These are phyloP conservation scores for Phlogophora meticulosa DNA, from an alignment of 2,888 invertebrate genomes.

Conservation along the genomic window DNA sequence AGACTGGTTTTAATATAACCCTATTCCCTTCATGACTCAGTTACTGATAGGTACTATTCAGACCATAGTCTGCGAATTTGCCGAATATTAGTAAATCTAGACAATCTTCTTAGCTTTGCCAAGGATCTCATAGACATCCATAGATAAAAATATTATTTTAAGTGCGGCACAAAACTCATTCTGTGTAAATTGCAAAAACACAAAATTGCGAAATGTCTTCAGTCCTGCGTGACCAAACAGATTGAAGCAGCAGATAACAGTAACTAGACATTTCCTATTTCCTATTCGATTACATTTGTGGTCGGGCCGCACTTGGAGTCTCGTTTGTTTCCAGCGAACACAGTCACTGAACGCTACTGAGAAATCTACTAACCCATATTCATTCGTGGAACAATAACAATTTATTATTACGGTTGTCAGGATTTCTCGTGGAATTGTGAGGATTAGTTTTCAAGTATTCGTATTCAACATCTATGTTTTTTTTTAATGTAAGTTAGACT, in stretches of 20 bases:
- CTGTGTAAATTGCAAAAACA: conserved; percentile 20
- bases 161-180: not conserved
- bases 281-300: conserved; percentile 75
- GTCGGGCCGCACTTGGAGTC: conserved; percentile 60
- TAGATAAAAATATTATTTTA: too few species aligned
- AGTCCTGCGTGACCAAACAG: conserved; percentile 55
- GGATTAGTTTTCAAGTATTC: not conserved
- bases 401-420: conserved; percentile 28
- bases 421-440: conserved; percentile 7
- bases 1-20: not conserved
- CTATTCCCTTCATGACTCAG: too few species aligned
- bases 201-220: conserved; percentile 27
- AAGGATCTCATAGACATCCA: too few species aligned
- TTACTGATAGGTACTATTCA: not conserved
- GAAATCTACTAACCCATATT: conserved; percentile 50
- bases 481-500: too few species aligned
- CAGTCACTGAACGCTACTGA: conserved; percentile 16
- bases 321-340: conserved; percentile 55
- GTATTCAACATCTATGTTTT: too few species aligned
- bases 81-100: not conserved
- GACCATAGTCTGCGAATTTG: not conserved
- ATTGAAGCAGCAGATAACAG: conserved; percentile 67
- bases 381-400: conserved; percentile 46
- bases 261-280: conserved; percentile 78
- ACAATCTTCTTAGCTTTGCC: not conserved